Conservation (phyloP, 2,113 vertebrate species). For the Hydropotes inermis region DNA sequence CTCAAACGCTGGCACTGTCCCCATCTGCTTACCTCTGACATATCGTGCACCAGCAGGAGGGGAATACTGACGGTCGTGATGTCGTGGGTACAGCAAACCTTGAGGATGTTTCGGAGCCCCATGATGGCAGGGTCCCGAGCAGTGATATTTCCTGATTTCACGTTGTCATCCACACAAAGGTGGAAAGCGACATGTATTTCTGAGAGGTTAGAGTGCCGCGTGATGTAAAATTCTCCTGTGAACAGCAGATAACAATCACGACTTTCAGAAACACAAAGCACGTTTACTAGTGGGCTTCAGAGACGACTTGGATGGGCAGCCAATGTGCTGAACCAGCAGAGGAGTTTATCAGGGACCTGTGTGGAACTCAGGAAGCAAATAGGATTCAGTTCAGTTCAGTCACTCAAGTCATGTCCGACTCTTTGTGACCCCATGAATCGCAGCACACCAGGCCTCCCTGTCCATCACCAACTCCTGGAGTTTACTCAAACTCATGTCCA, state of each 20-base stretch:
- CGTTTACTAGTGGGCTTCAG: not conserved
- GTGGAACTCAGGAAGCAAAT: not conserved
- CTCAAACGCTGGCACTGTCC: not conserved
- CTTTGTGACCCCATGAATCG: no score
- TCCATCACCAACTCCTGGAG: no score
- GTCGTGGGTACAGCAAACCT: constrained; percentile 97
- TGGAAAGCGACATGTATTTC: constrained; percentile 97
- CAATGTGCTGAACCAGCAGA: not conserved
- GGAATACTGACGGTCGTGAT: constrained; percentile 96
- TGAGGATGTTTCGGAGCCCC: constrained; percentile 97
- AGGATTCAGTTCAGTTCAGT: no score
- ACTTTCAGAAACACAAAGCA: not conserved
- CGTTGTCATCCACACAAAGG: constrained; percentile 96
- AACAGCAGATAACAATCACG: not conserved
- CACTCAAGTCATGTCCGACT: no score
- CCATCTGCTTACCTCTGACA: constrained; percentile 91
- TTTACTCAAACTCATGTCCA: no score
- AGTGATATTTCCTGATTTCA: constrained; percentile 92
- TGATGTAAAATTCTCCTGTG: constrained; percentile 96
- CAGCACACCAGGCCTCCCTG: no score
- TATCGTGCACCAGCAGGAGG: constrained; percentile 95
- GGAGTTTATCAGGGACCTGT: not conserved
- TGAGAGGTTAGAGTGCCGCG: constrained; percentile 96
- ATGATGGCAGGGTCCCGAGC: constrained; percentile 97
- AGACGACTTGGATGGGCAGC: not conserved